A percentile compares a stretch with the other conserved stretches of the same genome.
phyloP scores from a whole-genome alignment of 92 coral and sea anemone genomes.

The Palythoa grandiflora region DNA sequence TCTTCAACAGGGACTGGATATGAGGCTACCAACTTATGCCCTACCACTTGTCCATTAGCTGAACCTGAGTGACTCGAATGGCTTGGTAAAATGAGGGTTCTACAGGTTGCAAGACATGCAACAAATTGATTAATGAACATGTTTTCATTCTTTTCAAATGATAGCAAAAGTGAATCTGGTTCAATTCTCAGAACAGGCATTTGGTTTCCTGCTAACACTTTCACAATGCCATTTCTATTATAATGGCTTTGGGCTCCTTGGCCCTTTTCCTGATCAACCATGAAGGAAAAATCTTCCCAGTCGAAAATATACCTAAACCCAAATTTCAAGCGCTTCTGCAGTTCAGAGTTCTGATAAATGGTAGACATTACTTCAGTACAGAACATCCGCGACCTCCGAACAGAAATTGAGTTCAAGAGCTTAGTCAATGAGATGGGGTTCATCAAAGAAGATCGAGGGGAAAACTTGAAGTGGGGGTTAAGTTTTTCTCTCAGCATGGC shows the following conservation, averaged over 20 bases:
- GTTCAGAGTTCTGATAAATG: conserved; percentile 73
- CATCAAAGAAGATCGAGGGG: background rate
- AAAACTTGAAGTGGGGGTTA: background rate
- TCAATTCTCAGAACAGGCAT: conserved; percentile 66
- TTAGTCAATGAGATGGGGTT: conserved; percentile 69
- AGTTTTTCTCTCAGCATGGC: conserved; percentile 44
- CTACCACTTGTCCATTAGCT: conserved; percentile 7
- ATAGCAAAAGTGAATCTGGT: conserved; percentile 63
- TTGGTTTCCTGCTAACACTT: conserved; percentile 56
- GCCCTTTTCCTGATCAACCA: conserved; percentile 29
- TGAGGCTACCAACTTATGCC: conserved; percentile 3
- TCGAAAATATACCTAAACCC: conserved; percentile 64
- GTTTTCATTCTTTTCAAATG: conserved; percentile 73
- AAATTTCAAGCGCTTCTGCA: conserved; percentile 58
- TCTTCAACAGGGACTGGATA: conserved; percentile 36
- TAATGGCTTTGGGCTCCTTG: conserved; percentile 18
- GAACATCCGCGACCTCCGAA: conserved; percentile 70
- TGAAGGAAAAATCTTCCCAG: conserved; percentile 73
- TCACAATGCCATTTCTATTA: conserved; percentile 65
- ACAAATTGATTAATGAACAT: conserved; percentile 72
- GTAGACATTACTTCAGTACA: conserved; percentile 67
- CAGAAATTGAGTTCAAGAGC: conserved; percentile 77
- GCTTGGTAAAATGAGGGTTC: conserved; percentile 63
- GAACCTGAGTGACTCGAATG: conserved; percentile 28
- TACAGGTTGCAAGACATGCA: conserved; percentile 72